phyloP scores from a whole-genome alignment of 1,140 invertebrate genomes.

The Drosophila busckii region DNA sequence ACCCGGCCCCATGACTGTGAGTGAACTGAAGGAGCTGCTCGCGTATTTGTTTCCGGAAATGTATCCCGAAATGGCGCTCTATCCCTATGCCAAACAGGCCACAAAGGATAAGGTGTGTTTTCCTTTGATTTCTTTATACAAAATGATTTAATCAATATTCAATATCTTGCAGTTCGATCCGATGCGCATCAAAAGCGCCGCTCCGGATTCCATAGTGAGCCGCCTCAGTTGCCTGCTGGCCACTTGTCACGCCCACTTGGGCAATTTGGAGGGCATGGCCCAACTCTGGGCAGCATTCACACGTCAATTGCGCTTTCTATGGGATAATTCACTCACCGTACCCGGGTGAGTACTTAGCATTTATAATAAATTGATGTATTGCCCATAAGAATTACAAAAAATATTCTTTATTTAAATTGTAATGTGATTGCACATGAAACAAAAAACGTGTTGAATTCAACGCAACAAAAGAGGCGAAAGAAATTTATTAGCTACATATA shows the following conservation, averaged over 20 bases:
- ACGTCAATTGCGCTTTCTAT: conserved; percentile 92
- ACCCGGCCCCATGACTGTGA: conserved; percentile 87
- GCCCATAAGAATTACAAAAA: conserved; percentile 49
- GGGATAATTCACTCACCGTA: conserved; percentile 89
- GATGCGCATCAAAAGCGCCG: conserved; percentile 69
- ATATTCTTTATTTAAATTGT: conserved; percentile 70
- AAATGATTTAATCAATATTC: not conserved
- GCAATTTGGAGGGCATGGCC: conserved; percentile 88
- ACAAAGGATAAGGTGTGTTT: conserved; percentile 62
- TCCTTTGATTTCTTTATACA: not conserved
- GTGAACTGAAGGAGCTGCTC: conserved; percentile 87
- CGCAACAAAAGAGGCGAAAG: conserved; percentile 27
- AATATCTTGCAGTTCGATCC: conserved; percentile 57
- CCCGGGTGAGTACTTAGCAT: conserved; percentile 86
- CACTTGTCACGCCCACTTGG: conserved; percentile 88
- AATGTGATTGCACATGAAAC: conserved; percentile 50
- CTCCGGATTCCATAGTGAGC: conserved; percentile 88
- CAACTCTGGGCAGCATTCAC: conserved; percentile 96
- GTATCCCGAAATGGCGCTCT: conserved; percentile 81
- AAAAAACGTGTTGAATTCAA: conserved; percentile 10
- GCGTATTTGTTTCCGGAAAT: conserved; percentile 95
- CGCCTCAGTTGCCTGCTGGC: conserved; percentile 89
- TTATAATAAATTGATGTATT: not conserved
- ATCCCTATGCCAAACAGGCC: conserved; percentile 69
- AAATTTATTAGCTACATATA: conserved; percentile 49